phyloP scores from a whole-genome alignment of 2,113 vertebrate species.

The Cebidichthys violaceus region DNA sequence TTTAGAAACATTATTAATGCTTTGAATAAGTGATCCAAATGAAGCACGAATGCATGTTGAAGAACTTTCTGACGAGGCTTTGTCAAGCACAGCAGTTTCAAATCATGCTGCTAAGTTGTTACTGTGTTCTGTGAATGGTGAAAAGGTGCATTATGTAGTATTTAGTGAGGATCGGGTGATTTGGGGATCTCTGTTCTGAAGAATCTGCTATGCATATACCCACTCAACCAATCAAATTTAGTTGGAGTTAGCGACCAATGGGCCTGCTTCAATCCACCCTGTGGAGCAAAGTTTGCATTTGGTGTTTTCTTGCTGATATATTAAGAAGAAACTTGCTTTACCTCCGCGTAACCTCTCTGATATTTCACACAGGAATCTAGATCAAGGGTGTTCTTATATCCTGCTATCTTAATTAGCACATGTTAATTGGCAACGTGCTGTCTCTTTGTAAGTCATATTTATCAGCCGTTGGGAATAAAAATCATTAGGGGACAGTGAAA shows the following conservation, averaged over 20 bases:
- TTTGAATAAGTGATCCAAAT: neutral
- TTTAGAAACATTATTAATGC: neutral
- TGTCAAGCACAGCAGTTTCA: no score
- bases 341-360: conserved; percentile 69
- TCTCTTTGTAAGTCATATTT: conserved; percentile 76
- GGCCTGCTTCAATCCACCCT: neutral
- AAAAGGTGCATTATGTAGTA: conserved; percentile 46
- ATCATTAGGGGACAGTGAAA: conserved; percentile 63
- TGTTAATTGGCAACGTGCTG: conserved; percentile 73
- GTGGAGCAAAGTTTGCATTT: neutral
- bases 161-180: conserved; percentile 45
- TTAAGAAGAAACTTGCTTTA: conserved; percentile 54
- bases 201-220: neutral
- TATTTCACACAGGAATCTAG: conserved; percentile 73
- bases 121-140: conserved; percentile 38
- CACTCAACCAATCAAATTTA: conserved; percentile 32
- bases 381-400: conserved; percentile 75
- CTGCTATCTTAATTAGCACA: conserved; percentile 78
- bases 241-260: conserved; percentile 2
- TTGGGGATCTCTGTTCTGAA: conserved; percentile 25
- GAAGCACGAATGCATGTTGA: neutral
- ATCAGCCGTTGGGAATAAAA: conserved; percentile 63
- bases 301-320: conserved; percentile 42
- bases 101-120: conserved; percentile 15
- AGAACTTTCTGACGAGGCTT: neutral